Evolutionary conservation across 2,888 invertebrate genomes (phyloP), one percentile per base, ranked within the genome.

Genomic region (Ochlodes sylvanus): DNA sequence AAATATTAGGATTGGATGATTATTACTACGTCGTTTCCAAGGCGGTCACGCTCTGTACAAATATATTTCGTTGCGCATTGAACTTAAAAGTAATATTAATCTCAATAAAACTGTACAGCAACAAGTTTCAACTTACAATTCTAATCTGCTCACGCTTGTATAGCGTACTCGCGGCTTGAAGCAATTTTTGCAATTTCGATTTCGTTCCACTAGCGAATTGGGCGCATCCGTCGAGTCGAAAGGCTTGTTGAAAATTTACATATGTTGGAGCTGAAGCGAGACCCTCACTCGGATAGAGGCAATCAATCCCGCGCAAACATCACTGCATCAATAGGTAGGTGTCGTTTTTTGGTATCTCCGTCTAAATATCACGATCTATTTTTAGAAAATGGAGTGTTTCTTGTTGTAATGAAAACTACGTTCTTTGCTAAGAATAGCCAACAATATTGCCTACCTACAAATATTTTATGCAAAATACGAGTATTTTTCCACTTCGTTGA

Each of bases 191-290:
- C 89, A 87, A 90, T 91, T 89, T 79, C 86, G 83, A 79, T 83
- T 85, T 82, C 81, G 86, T 87, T 86, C 79, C 84, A 83, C 79
- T 74, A 77, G 84, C 80, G 86, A 87, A 91, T 90, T 89, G 89
- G 80, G 86, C 83, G 86, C 84, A 85, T 84, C 82, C 85, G 86
- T 75, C 82, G 84, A 86, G 87, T 85, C 86, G 88, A 86, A 89
- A 89, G 87, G 88, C 87, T 88, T 88, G 90, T 90, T 89, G 84
- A 86, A 89, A 90, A 90, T 90, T 88, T 89, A 90, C 89, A 87
- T 89, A 87, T 85, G 86, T 83, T 81, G 80, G 78, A 81, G 86
- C 85, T 87, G 84, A 84, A 83, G 79, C 77, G 72, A 58, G 76
- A 73, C 72, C 73, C 73, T 75, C 78, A 75, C 74, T 80, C 77